These are phyloP conservation scores for Brachypteracias leptosomus DNA, from an alignment of 2,113 vertebrate genomes.

Conservation along the genomic window DNA sequence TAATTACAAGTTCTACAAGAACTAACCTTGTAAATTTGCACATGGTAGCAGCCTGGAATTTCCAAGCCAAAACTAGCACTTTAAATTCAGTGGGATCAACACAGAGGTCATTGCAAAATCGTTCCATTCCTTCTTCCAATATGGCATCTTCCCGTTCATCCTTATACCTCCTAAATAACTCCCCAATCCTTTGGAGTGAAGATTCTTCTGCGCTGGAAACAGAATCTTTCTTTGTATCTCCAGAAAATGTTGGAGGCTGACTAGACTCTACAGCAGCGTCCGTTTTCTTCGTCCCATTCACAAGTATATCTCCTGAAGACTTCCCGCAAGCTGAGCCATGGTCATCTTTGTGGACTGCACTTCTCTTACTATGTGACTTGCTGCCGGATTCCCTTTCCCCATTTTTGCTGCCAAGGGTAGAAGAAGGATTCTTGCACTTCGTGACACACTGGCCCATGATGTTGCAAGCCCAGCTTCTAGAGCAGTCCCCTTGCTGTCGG, in stretches of 20 bases:
- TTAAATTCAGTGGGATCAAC: constrained; percentile 97
- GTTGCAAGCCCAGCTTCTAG: constrained; percentile 71
- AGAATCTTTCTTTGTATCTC: constrained; percentile 80
- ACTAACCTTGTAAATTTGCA: constrained; percentile 99
- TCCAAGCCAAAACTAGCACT: constrained; percentile 98
- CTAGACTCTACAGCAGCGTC: constrained; percentile 83
- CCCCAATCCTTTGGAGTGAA: constrained; percentile 85
- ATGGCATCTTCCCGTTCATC: constrained; percentile 95
- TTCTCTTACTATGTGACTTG: constrained; percentile 90
- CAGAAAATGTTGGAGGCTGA: constrained; percentile 71
- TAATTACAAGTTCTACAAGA: constrained; percentile 51
- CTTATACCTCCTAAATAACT: constrained; percentile 92
- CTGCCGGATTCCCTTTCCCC: constrained; percentile 90
- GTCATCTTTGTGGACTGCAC: constrained; percentile 86
- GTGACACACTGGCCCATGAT: constrained; percentile 99
- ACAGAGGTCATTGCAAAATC: constrained; percentile 94
- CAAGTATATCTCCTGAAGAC: constrained; percentile 83
- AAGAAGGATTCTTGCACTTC: constrained; percentile 98
- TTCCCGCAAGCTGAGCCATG: constrained; percentile 77
- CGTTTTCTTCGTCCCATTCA: constrained; percentile 91
- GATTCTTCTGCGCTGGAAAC: constrained; percentile 80
- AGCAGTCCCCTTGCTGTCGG: constrained; percentile 75
- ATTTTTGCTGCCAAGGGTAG: constrained; percentile 97
- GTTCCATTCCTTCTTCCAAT: constrained; percentile 98
- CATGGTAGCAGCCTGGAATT: constrained; percentile 99